Evolutionary conservation across 1,140 invertebrate species (phyloP), one percentile per base, ranked within the genome.

Genomic region (Zophobas atratus): DNA sequence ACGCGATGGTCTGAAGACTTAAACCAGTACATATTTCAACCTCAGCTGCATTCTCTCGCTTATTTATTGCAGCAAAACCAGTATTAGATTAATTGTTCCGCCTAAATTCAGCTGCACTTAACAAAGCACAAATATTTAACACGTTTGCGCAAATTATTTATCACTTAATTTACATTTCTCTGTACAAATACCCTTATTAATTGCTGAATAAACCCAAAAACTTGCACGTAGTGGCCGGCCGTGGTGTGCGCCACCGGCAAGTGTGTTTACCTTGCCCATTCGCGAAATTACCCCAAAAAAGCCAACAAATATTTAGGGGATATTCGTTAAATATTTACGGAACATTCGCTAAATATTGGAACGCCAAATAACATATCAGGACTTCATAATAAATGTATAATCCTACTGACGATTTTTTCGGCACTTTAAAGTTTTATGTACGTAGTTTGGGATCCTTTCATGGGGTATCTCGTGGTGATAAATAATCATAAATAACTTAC

Each of bases 131-230:
- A 67, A 67, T 67, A 67, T 67, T 67, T 67, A 67, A 67, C 60
- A 32, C 60, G 6, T 67, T 67, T 67, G 60, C 60, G 39, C 20
- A 43, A 67, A 67, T 67, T 67, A 67, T 67, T 67, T 67, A 67
- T 67, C 39, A 67, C 60, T 67, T 67, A n/a, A 67, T 67, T 67
- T 67, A 67, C 60, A 67, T 67, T 67, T 41, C 60, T 67, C 60
- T 67, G 33, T 67, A 67, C 60, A 67, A 67, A 67, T 67, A 67
- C 60, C 60, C 39, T 67, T 67, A 67, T 67, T 67, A 67, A 67
- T 67, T 67, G 60, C 60, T 67, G 39, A 33, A 67, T 67, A 67
- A 67, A 67, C 60, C 35, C 60, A 33, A 67, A 41, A n/a, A 67
- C 39, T 67, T 67, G 60, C 39, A 67, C 39, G 39, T 67, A 43